Base-by-base conservation (phyloP, 2,888 invertebrate genomes). In the Sesamia inferens region DNA sequence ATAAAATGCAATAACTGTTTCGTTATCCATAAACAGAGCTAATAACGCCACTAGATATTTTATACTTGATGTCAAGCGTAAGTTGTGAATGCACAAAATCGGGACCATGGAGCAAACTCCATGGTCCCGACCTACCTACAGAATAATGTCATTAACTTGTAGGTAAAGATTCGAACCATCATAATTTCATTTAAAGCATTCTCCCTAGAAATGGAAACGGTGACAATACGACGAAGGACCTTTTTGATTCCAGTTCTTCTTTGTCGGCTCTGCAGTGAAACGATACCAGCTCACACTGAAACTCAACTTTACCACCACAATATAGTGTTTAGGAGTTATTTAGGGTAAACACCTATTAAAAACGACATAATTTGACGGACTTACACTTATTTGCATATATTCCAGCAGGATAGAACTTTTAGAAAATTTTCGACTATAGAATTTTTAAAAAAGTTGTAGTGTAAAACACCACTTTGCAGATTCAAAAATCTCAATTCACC, bases 41-140 rank as follows among this genome's bases (percentile, higher is more conserved):
- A 16, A 16, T 63, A 72, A 44, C 24, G 14, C 10, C 48, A 68
- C 61, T 72, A 39, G 14, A 66, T 73, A 78, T 68, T 71, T 79
- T 75, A n/a, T n/a, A 80, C 68, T 71, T 75, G 65, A 39, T 61
- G 61, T n/a, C 7, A 13, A 16, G 69, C 0, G 2, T 51, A 68
- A 79, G 80, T 79, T 62, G 54, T 68, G 51, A 71, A 31, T 39
- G 48, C 16, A 19, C 51, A 10, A 51, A 62, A n/a, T 58, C 65
- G 22, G n/a, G n/a, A n/a, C n/a, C n/a, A n/a, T n/a, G n/a, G n/a
- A n/a, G n/a, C n/a, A n/a, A n/a, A n/a, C n/a, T n/a, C n/a, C n/a
- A n/a, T n/a, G n/a, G n/a, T n/a, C n/a, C n/a, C 16, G 13, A 62
- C 31, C 51, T 39, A 16, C 13, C n/a, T 48, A 22, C 22, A 13